Base-by-base conservation (phyloP, 2,113 vertebrate genomes). In the Tupaia tana region DNA sequence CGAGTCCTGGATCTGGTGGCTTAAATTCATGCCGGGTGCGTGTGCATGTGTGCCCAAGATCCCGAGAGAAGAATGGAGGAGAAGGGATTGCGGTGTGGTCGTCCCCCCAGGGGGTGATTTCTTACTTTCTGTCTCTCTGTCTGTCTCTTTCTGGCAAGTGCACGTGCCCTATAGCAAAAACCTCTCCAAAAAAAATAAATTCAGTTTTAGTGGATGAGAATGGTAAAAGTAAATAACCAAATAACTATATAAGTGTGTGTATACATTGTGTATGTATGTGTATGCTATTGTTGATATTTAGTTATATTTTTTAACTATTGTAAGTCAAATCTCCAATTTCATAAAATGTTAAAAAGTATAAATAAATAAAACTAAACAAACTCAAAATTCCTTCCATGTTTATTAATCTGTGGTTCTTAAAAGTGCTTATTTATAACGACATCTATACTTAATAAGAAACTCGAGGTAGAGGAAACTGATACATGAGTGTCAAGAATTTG, bases 361-460 rank as follows among this genome's bases (percentile, higher is more conserved):
- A 70, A 83, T 86, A 71, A 31, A 88, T 19, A 84, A 77, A 92
- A 82, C 54, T 22, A 88, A 93, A n/a, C 29, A 88, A 93, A n/a
- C 56, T 54, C 9, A 77, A 61, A 52, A 22, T 84, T 78, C 27
- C 61, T 89, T 66, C 71, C 58, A 63, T 29, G 34, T 58, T 19
- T 70, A 6, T 83, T 6, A 63, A 75, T 70, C 56, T 88, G 0
- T 83, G 77, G 54, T 61, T 70, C 29, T 78, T 14, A 58, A 34
- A 84, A 78, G 24, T 71, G 9, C 66, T 89, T 92, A 61, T 82
- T 2, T 87, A 1, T 91, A 52, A n/a, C 75, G 59, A 19, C 77
- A n/a, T 25, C 29, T 78, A 1, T 78, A 31, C 31, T 78, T 92
- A 77, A 56, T 89, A 80, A 79, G 73, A 85, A 86, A 34, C 61